Percentiles rank a stretch among this genome's conserved stretches.
phyloP scores from a whole-genome alignment of 2,113 vertebrate genomes.

The Otus sunia region DNA sequence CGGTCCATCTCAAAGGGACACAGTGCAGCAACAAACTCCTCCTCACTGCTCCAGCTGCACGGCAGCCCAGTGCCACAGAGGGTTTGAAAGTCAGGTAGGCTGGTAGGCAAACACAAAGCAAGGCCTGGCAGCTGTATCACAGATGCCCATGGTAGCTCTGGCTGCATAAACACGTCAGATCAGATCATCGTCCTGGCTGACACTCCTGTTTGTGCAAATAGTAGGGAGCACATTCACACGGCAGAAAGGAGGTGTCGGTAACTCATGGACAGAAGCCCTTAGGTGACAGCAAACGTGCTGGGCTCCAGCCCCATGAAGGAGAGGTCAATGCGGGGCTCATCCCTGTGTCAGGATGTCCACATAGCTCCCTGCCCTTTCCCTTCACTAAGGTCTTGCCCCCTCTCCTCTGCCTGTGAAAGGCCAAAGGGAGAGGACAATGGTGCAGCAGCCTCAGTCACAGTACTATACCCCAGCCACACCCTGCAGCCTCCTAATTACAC shows the following conservation, averaged over 20 bases:
- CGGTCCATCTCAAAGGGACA: background rate
- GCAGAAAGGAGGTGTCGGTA: background rate
- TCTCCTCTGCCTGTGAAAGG: background rate
- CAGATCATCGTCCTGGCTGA: background rate
- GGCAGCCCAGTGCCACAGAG: background rate
- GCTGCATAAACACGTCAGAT: background rate
- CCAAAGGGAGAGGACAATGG: background rate
- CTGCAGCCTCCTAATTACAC: background rate
- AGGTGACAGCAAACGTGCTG: background rate
- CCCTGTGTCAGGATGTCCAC: background rate
- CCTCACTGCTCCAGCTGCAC: accelerated
- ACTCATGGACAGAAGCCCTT: background rate
- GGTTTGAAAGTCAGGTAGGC: background rate
- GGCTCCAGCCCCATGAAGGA: background rate
- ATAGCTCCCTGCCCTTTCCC: background rate
- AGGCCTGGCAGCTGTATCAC: background rate
- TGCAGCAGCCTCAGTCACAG: background rate
- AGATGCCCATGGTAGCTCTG: background rate
- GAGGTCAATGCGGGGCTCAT: background rate
- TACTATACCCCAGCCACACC: background rate
- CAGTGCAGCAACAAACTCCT: background rate
- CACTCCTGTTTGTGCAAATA: background rate
- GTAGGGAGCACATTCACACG: background rate
- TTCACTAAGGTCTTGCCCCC: background rate
- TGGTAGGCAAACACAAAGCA: background rate